Conservation (phyloP, 2,113 vertebrate species). For the Entelurus aequoreus region DNA sequence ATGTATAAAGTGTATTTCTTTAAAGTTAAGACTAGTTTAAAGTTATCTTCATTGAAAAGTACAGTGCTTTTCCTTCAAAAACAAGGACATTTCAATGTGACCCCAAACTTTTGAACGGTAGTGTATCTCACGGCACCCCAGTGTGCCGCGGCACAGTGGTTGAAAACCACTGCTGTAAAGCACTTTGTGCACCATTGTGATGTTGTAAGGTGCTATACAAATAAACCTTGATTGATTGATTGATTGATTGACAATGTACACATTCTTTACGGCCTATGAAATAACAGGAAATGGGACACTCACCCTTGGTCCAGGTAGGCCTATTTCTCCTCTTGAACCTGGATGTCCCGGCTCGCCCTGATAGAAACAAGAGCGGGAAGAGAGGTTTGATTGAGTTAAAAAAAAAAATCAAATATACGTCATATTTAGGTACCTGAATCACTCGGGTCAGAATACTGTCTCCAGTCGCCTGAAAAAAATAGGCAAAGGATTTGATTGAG, state of each 20-base stretch:
- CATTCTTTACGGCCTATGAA: not conserved
- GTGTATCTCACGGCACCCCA: no score
- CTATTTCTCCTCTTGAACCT: conserved; percentile 52
- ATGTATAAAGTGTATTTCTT: no score
- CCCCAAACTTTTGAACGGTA: no score
- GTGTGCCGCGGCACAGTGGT: no score
- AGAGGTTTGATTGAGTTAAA: not conserved
- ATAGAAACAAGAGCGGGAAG: not conserved
- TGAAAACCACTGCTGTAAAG: no score
- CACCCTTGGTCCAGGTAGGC: conserved; percentile 72
- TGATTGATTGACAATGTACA: not conserved
- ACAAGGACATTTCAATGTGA: no score
- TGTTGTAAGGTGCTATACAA: no score
- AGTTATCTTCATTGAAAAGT: no score
- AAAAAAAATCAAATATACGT: conserved; percentile 2
- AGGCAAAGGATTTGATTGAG: conserved; percentile 7
- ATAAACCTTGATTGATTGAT: no score
- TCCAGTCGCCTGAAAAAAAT: conserved; percentile 35
- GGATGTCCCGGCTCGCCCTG: conserved; percentile 63
- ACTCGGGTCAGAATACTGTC: conserved; percentile 67
- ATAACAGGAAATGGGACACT: conserved; percentile 22
- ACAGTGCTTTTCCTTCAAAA: no score
- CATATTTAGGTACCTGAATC: conserved; percentile 66
- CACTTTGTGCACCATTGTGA: no score
- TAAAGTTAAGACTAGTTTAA: no score